A percentile compares a stretch with the other conserved stretches of the same genome.
Evolutionary conservation across 2,888 invertebrate genomes (phyloP).

Genomic region (Colletes collaris): DNA sequence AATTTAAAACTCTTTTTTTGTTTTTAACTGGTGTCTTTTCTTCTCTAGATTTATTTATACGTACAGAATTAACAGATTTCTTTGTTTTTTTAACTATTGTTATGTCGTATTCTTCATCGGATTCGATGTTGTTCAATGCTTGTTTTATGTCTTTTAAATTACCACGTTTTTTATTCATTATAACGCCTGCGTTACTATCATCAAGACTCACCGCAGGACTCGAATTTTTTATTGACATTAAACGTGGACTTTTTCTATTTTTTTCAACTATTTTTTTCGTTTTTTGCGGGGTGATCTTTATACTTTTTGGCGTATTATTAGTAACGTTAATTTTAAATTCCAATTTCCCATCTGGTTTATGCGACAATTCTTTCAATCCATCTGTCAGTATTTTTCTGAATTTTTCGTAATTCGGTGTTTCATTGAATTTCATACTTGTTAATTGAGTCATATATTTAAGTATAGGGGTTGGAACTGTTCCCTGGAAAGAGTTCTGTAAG

Average conservation of each 20-base stretch:
- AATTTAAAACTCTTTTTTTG: conserved; percentile 51
- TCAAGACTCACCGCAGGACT: conserved; percentile 61
- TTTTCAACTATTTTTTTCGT: conserved; percentile 25
- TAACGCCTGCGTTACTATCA: conserved; percentile 74
- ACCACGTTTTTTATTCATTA: conserved; percentile 76
- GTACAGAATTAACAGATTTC: conserved; percentile 10
- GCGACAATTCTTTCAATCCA: conserved; percentile 87
- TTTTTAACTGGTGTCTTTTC: conserved; percentile 20
- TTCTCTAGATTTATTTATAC: not conserved
- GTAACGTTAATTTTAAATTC: conserved; percentile 83
- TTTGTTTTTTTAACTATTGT: conserved; percentile 75
- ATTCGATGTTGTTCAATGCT: conserved; percentile 72
- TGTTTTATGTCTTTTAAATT: conserved; percentile 71
- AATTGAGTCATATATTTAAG: conserved; percentile 87
- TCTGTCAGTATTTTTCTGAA: conserved; percentile 87
- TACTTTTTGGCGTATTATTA: not conserved
- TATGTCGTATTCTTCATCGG: conserved; percentile 78
- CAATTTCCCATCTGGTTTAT: conserved; percentile 85
- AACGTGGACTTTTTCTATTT: conserved; percentile 53
- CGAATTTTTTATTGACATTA: conserved; percentile 17
- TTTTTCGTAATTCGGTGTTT: conserved; percentile 89
- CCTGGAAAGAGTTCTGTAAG: conserved; percentile 82
- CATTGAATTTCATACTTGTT: conserved; percentile 87
- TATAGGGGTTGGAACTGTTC: conserved; percentile 79
- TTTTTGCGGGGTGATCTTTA: conserved; percentile 39